Percentiles rank a stretch among this genome's conserved stretches.
Evolutionary conservation across 2,113 vertebrate species (phyloP).

Genomic region (Oreochromis spilurus): DNA sequence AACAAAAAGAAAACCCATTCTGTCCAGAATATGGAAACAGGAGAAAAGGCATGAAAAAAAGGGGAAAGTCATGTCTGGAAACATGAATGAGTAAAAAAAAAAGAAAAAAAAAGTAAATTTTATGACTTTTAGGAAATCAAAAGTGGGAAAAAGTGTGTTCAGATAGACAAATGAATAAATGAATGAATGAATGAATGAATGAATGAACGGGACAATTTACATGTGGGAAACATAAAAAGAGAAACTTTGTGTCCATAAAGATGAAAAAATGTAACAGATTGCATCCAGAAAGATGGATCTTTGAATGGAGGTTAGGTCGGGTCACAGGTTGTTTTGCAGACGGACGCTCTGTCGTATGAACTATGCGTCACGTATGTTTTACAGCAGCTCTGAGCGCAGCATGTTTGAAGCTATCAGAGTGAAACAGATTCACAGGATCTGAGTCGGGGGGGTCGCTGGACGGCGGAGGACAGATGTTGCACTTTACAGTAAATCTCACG

Average conservation of each 20-base stretch:
- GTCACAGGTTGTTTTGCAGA: not conserved
- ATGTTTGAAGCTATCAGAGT: not conserved
- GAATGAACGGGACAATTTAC: not conserved
- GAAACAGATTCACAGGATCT: not conserved
- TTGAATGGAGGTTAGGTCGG: not conserved
- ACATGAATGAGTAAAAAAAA: not conserved
- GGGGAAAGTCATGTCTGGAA: not conserved
- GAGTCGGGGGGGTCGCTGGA: not conserved
- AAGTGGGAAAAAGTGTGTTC: not conserved
- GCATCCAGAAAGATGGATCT: not conserved
- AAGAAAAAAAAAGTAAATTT: no score
- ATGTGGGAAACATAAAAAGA: not conserved
- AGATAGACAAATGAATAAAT: not conserved
- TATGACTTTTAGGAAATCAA: not conserved
- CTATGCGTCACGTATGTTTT: not conserved
- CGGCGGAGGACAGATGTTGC: not conserved
- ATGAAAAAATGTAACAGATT: not conserved
- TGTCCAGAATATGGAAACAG: not conserved
- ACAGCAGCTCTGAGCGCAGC: not conserved
- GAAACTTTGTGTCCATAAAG: not conserved
- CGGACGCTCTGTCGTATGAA: not conserved
- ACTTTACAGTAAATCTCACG: not conserved
- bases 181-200: not conserved
- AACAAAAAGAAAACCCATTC: accelerated
- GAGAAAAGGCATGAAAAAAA: not conserved